Evolutionary conservation across 1,140 invertebrate genomes (phyloP), one percentile per base, ranked within the genome.

Genomic region (Panagrolaimus sp.): DNA sequence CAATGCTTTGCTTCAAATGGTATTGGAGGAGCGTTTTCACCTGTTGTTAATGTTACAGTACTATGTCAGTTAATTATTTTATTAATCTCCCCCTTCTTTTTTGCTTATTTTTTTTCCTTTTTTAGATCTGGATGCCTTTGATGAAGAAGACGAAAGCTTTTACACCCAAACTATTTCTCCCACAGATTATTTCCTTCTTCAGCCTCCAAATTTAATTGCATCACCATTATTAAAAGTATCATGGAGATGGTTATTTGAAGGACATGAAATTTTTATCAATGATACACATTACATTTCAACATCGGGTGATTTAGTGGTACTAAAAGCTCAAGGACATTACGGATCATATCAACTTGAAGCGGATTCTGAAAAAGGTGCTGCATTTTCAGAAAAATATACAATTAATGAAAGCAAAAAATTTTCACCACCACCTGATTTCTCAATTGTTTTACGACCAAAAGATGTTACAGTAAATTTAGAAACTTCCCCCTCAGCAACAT

Each of bases 111-210:
- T 57, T 57, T 57, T 14, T 11, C n/a, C 13, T 4, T 31, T 43
- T 71, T 71, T 14, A 71, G 69, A 71, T 71, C 43, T 71, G n/a
- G 69, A 71, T 14, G 69, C 66, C 13, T 71, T 71, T 38, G 69
- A 71, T 45, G 14, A 71, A 47, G 47, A 66, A 51, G 57, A 65
- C 16, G 69, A 47, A 48, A 45, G 47, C 13, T 71, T 66, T 61
- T 51, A 57, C 7, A 61, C 66, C 23, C n/a, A 48, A 11, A 46
- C 57, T 23, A 53, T 57, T 25, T 25, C 47, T 38, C 48, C 64
- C 0, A 46, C 53, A 8, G 42, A 53, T 61, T 66, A 20, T 27
- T 57, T 71, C 45, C 63, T 71, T 16, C 43, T 71, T 14, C 38
- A 61, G n/a, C 48, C 31, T 16, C 69, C 69, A 11, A 3, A 3